Evolutionary conservation across 1,140 invertebrate genomes (phyloP), one percentile per base, ranked within the genome.

Genomic region (Bombus cullumanus): DNA sequence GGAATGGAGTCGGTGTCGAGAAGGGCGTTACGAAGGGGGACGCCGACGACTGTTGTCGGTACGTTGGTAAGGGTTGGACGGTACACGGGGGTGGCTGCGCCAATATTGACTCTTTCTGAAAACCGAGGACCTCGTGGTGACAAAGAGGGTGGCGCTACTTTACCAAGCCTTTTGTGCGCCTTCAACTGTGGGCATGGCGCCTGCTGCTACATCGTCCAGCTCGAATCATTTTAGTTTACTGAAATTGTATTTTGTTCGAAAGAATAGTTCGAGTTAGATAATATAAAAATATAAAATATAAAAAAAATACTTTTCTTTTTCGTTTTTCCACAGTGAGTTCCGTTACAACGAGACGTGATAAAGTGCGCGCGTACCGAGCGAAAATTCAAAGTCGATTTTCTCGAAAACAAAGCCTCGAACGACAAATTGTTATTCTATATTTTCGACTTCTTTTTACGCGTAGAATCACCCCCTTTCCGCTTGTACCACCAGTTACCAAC

Each of bases 21-120:
- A 66, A 37, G 88, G 87, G 85, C 87, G 85, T 86, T 82, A 86
- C 78, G 69, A 25, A 41, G 31, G 84, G 83, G 72, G 76, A 81
- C 72, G 75, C 77, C 37, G 41, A 28, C n/a, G 59, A 28, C 68
- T 28, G 73, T 66, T 28, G 88, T 74, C 64, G 86, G 80, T 34
- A 57, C 57, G 68, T 69, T 28, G 43, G 68, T 83, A 87, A 90
- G 89, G 88, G 89, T 91, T 91, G 90, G 85, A 81, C 86, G 12
- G 59, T 28, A 6, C 47, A 64, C 78, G 88, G 91, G 87, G 91
- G 87, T 92, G 91, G 92, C 92, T 93, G 87, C 87, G 91, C 91
- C 91, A 93, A 93, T 93, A 93, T 93, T 93, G 91, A 93, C 92
- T 92, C 90, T 90, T 80, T 81, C 89, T 89, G 86, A 90, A 90